Conservation (phyloP, 92 coral and sea anemone genomes). For the Porites cylindrica region DNA sequence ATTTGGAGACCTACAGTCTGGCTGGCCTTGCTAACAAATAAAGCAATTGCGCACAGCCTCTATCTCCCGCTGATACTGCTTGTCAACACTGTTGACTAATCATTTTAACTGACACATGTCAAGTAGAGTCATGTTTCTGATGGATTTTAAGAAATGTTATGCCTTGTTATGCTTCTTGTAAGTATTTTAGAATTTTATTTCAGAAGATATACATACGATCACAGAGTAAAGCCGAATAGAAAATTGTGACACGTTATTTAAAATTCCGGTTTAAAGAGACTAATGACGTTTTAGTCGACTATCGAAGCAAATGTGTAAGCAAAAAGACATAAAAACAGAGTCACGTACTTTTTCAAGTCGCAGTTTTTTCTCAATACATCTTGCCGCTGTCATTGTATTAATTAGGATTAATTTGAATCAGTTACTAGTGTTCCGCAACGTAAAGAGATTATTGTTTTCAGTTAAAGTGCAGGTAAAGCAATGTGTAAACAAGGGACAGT, state of each 20-base stretch:
- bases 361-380: not conserved
- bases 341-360: not conserved
- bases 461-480: not conserved
- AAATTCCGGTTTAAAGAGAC: conserved; percentile 1
- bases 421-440: conserved; percentile 13
- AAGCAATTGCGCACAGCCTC: conserved; percentile 2
- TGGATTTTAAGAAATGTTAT: conserved; percentile 14
- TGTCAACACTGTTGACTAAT: conserved; percentile 40
- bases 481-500: not conserved
- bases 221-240: not conserved
- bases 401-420: conserved; percentile 40
- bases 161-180: not conserved
- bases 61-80: conserved; percentile 51
- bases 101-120: conserved; percentile 70
- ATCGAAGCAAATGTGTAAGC: not conserved
- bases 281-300: not conserved
- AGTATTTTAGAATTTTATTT: not conserved
- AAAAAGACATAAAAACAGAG: not conserved
- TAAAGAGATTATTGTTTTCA: not conserved
- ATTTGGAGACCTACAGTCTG: conserved; percentile 43
- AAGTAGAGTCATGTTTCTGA: conserved; percentile 7
- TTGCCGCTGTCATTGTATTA: conserved; percentile 38
- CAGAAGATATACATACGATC: not conserved
- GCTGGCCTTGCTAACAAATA: not conserved
- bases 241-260: not conserved